Evolutionary conservation across 2,888 invertebrate genomes (phyloP).

Genomic region (Cataglyphis rosenhaueri): DNA sequence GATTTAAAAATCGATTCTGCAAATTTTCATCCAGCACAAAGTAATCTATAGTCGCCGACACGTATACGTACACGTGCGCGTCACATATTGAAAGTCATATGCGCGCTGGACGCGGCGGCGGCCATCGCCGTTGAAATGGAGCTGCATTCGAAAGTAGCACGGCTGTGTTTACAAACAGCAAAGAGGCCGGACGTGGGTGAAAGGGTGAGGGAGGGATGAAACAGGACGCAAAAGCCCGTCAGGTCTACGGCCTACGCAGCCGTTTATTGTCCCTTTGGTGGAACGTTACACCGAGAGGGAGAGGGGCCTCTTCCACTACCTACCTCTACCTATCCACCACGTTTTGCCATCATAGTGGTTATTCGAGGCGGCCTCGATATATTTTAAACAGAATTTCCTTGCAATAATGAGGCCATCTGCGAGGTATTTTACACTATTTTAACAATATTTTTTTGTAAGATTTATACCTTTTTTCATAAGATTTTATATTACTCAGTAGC

Average conservation of each 20-base stretch:
- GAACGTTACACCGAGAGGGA: conserved; percentile 55
- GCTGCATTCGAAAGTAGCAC: conserved; percentile 77
- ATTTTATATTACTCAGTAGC: not conserved
- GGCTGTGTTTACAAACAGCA: conserved; percentile 80
- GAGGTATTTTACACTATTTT: not conserved
- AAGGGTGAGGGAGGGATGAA: conserved; percentile 55
- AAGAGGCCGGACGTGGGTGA: conserved; percentile 65
- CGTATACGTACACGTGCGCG: conserved; percentile 46
- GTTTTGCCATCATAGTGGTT: conserved; percentile 3
- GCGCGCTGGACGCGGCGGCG: conserved; percentile 47
- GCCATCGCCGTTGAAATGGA: conserved; percentile 67
- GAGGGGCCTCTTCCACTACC: conserved; percentile 31
- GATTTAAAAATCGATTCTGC: conserved; percentile 52
- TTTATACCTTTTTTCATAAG: too few relatives aligned
- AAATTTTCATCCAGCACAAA: conserved; percentile 54
- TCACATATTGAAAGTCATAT: conserved; percentile 52
- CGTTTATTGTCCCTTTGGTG: conserved; percentile 75
- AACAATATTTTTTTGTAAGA: not conserved
- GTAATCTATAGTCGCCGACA: conserved; percentile 44
- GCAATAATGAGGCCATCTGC: not conserved
- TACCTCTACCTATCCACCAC: conserved; percentile 35
- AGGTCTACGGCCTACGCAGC: conserved; percentile 69
- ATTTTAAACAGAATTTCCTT: conserved; percentile 7
- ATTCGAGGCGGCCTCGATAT: conserved; percentile 8
- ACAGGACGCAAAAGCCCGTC: conserved; percentile 68